Conservation (phyloP, 2,888 invertebrate genomes). For the Tetropium fuscum region DNA sequence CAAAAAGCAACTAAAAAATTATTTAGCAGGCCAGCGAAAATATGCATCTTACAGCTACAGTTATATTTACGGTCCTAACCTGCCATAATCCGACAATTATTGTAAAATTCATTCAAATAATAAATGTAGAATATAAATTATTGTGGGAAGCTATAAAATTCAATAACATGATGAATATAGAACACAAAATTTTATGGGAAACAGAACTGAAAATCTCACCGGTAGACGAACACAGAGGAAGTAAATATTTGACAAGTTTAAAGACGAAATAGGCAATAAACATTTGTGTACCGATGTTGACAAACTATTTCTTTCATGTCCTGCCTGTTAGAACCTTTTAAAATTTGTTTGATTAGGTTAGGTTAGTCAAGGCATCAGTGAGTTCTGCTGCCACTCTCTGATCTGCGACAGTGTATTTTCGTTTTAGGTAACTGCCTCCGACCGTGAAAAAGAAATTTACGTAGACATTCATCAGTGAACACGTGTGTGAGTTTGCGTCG, state of each 20-base stretch:
- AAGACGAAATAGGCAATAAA: conserved; percentile 25
- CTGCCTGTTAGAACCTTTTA: conserved; percentile 35
- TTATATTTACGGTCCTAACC: too few relatives aligned
- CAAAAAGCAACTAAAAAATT: too few relatives aligned
- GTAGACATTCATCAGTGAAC: conserved; percentile 16
- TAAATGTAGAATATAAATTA: too few relatives aligned
- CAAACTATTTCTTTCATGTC: conserved; percentile 39
- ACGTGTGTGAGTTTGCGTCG: conserved; percentile 28
- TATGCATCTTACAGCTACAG: too few relatives aligned
- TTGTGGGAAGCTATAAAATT: too few relatives aligned
- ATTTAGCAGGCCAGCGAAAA: too few relatives aligned
- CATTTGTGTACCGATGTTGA: conserved; percentile 40
- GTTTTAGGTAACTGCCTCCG: conserved; percentile 3
- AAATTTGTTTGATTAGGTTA: conserved; percentile 48
- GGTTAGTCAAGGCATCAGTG: too few relatives aligned
- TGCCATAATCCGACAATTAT: too few relatives aligned
- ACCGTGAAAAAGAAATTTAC: conserved; percentile 20
- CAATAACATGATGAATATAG: too few relatives aligned
- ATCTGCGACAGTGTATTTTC: conserved; percentile 24
- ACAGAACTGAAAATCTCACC: background rate
- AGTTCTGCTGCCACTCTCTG: conserved; percentile 26
- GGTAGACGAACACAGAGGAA: conserved; percentile 27
- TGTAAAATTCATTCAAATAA: too few relatives aligned
- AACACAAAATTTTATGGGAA: too few relatives aligned
- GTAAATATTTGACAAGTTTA: conserved; percentile 39